Conservation (phyloP, 2,113 vertebrate genomes). For the Pimephales promelas region DNA sequence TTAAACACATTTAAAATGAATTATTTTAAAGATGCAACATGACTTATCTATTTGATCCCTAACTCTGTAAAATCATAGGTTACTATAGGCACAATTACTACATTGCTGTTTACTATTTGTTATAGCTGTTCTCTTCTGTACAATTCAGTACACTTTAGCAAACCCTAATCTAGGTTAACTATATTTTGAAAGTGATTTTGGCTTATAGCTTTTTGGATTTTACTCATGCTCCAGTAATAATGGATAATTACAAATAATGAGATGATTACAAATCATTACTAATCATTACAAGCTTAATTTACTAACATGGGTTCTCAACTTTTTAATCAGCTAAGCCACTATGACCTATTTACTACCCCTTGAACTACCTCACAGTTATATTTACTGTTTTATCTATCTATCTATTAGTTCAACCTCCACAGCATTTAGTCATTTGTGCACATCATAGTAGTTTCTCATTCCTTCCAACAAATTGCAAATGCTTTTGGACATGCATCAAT, state of each 20-base stretch:
- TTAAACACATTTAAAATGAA: neutral
- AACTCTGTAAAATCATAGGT: neutral
- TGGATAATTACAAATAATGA: neutral
- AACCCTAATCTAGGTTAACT: neutral
- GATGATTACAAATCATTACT: constrained; percentile 5
- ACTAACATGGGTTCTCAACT: neutral
- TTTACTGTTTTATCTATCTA: too few relatives aligned
- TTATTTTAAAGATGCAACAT: neutral
- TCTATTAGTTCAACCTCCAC: too few relatives aligned
- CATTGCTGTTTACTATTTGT: neutral
- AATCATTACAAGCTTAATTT: too few relatives aligned
- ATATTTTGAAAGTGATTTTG: neutral
- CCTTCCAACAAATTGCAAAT: too few relatives aligned
- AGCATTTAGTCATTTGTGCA: too few relatives aligned
- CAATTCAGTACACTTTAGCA: neutral
- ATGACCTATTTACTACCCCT: constrained; percentile 9
- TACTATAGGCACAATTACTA: neutral
- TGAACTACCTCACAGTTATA: neutral
- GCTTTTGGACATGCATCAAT: too few relatives aligned
- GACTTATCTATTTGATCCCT: neutral
- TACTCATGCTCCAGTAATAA: neutral
- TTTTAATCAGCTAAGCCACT: neutral
- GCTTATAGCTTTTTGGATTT: neutral
- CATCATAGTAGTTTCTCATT: too few relatives aligned
- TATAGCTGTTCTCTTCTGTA: neutral